Evolutionary conservation across 2,888 invertebrate species (phyloP).

Genomic region (Ochropleura plecta): DNA sequence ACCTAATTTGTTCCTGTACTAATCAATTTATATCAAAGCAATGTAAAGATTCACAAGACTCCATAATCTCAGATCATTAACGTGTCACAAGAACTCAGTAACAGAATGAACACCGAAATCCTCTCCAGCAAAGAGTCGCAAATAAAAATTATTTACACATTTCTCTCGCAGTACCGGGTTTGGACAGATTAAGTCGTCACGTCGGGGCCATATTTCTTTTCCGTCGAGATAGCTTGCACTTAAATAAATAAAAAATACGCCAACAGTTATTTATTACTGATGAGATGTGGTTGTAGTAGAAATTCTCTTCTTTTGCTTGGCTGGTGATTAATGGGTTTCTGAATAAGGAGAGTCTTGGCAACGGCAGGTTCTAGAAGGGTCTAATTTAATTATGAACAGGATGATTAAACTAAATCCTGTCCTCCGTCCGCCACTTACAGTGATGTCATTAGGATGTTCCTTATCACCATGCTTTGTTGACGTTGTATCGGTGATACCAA

Average conservation of each 20-base stretch:
- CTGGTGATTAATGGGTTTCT: constrained; percentile 41
- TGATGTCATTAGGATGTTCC: no score
- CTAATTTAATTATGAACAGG: no score
- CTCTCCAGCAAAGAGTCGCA: constrained; percentile 46
- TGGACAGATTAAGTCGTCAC: constrained; percentile 83
- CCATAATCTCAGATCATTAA: constrained; percentile 1
- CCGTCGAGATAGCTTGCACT: constrained; percentile 71
- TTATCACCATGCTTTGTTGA: not conserved
- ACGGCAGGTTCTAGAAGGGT: not conserved
- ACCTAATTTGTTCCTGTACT: not conserved
- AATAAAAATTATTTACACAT: constrained; percentile 78
- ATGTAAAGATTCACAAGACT: not conserved
- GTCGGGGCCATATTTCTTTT: constrained; percentile 79
- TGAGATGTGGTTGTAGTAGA: constrained; percentile 54
- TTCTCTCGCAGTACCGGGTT: constrained; percentile 70
- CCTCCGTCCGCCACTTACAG: no score
- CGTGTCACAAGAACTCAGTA: constrained; percentile 1
- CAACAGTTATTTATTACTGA: constrained; percentile 63
- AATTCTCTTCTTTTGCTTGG: constrained; percentile 38
- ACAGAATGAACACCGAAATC: constrained; percentile 33
- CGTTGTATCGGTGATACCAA: not conserved
- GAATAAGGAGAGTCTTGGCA: not conserved
- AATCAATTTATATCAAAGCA: not conserved
- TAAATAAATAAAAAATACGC: constrained; percentile 76
- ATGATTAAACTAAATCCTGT: no score